Evolutionary conservation across 2,797 vertebrate species (phyloP).

Genomic region (Pseudocheirus occidentalis): DNA sequence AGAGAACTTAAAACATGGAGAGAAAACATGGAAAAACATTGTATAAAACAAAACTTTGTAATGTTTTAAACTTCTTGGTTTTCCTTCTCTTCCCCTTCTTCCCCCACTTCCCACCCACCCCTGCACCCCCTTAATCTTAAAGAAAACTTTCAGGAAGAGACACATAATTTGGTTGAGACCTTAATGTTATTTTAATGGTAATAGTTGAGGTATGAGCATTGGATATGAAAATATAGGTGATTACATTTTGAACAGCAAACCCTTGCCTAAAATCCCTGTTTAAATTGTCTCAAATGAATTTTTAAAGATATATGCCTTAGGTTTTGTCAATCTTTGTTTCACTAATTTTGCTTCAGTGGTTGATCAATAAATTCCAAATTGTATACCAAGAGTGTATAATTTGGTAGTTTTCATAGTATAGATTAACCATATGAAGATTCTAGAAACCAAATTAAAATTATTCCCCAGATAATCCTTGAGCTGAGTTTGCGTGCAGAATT

Average conservation of each 20-base stretch:
- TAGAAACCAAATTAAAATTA: background rate
- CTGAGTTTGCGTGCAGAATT: slow-evolving; percentile 28
- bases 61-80: background rate
- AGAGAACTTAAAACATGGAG: slow-evolving; percentile 56
- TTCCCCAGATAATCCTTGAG: background rate
- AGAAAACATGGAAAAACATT: slow-evolving; percentile 25
- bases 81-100: background rate
- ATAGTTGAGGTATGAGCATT: background rate
- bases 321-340: background rate
- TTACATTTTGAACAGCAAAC: background rate
- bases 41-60: slow-evolving; percentile 58
- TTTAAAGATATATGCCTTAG: background rate
- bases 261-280: background rate
- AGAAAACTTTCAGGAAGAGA: background rate
- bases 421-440: background rate
- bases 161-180: background rate
- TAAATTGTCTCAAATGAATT: background rate
- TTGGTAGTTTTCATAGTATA: background rate
- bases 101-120: fast-evolving
- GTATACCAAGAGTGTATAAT: background rate
- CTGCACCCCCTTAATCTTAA: slow-evolving; percentile 4
- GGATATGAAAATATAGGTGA: background rate
- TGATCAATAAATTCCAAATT: background rate
- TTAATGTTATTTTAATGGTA: background rate
- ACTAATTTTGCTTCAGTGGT: background rate